A percentile compares a stretch with the other conserved stretches of the same genome.
These are phyloP conservation scores for Atrichornis clamosus DNA, from an alignment of 2,113 vertebrate species.

Conservation along the genomic window DNA sequence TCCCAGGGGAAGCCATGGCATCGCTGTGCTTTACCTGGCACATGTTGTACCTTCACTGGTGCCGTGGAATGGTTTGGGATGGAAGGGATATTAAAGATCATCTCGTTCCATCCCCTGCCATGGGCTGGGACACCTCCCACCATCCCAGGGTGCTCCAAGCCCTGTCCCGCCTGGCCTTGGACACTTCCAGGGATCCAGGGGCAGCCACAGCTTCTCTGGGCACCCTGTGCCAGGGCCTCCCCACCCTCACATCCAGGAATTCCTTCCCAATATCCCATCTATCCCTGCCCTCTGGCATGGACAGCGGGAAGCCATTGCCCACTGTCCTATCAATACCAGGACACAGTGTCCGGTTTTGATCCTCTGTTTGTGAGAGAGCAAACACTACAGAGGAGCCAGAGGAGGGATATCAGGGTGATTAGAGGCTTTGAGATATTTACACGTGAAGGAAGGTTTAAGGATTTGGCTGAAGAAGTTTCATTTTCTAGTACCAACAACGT, in stretches of 20 bases:
- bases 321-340: neutral
- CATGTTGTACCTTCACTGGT: neutral
- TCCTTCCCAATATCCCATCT: neutral
- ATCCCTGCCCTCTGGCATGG: no score
- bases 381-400: neutral
- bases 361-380: neutral
- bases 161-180: neutral
- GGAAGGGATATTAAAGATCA: fast-evolving
- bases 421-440: neutral
- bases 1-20: fast-evolving
- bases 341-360: fast-evolving
- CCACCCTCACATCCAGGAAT: fast-evolving
- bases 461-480: neutral
- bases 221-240: fast-evolving
- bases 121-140: neutral
- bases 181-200: neutral
- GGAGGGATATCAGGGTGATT: neutral
- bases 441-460: neutral
- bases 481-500: fast-evolving
- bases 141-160: neutral
- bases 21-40: no score
- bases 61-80: neutral
- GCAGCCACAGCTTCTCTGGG: neutral
- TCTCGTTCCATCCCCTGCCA: no score
- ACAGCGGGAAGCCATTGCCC: neutral